These are phyloP conservation scores for Lipophrys pholis DNA, from an alignment of 2,113 vertebrate species.

Conservation along the genomic window DNA sequence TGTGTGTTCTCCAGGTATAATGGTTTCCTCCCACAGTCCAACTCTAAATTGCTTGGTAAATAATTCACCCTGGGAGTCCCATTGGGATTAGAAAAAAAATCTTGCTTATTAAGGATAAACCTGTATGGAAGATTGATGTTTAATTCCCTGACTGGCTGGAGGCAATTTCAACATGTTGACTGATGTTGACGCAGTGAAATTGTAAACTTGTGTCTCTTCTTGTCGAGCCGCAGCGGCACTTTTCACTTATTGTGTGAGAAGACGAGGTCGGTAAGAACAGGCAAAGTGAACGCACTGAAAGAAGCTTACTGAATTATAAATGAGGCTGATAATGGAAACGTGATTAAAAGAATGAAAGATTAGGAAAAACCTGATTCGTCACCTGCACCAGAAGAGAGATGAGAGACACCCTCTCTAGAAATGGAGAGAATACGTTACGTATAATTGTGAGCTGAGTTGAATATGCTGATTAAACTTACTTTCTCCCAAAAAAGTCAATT, in stretches of 20 bases:
- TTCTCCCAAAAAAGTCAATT: conserved; percentile 13
- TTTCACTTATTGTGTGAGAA: conserved; percentile 5
- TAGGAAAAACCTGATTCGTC: conserved; percentile 14
- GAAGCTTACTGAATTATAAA: conserved; percentile 50
- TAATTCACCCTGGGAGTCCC: too few species aligned
- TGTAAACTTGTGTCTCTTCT: not conserved
- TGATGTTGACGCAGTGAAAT: not conserved
- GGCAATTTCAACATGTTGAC: not conserved
- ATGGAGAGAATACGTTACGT: not conserved
- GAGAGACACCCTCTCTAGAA: not conserved
- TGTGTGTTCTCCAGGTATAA: too few species aligned
- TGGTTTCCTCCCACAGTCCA: too few species aligned
- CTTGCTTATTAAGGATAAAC: too few species aligned
- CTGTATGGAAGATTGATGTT: too few species aligned
- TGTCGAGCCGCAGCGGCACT: conserved; percentile 2
- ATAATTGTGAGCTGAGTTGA: conserved; percentile 7
- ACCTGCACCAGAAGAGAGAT: conserved; percentile 15
- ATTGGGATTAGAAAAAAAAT: too few species aligned
- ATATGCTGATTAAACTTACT: conserved; percentile 11
- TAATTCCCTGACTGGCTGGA: too few species aligned
- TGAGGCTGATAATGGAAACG: conserved; percentile 46
- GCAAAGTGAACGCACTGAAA: conserved; percentile 25
- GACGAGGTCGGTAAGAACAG: conserved; percentile 8
- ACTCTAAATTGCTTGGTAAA: too few species aligned
- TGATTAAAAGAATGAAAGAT: conserved; percentile 50